Conservation (phyloP, 2,888 invertebrate species). For the Gastrophysa polygoni region DNA sequence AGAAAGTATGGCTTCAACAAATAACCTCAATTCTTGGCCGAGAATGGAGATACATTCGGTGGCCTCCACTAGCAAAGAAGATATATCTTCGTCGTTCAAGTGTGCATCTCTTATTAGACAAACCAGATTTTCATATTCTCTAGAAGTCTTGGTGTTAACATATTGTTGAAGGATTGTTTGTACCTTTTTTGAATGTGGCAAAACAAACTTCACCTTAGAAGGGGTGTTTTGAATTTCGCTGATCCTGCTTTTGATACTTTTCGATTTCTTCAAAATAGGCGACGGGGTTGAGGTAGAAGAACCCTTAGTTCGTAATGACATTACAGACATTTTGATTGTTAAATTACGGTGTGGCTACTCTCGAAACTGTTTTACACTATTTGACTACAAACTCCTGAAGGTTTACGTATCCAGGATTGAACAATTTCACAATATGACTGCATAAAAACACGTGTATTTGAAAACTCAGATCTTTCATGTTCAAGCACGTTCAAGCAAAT, state of each 20-base stretch:
- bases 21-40: conserved; percentile 62
- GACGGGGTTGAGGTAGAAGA: conserved; percentile 32
- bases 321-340: conserved; percentile 33
- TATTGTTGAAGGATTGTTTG: conserved; percentile 59
- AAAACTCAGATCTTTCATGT: too few relatives aligned
- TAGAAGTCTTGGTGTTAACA: conserved; percentile 53
- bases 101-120: conserved; percentile 60
- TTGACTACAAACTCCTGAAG: too few relatives aligned
- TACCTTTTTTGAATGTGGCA: conserved; percentile 59
- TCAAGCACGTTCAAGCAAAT: too few relatives aligned
- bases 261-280: conserved; percentile 46
- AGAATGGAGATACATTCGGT: conserved; percentile 65
- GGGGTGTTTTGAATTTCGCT: conserved; percentile 38
- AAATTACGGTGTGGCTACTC: too few relatives aligned
- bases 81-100: conserved; percentile 64
- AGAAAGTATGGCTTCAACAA: conserved; percentile 67
- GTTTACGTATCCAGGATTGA: too few relatives aligned
- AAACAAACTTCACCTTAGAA: conserved; percentile 57
- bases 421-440: too few relatives aligned
- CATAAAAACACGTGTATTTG: too few relatives aligned
- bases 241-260: conserved; percentile 37
- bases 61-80: conserved; percentile 63
- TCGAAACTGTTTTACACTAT: too few relatives aligned
- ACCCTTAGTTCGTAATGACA: conserved; percentile 24
- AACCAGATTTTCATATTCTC: conserved; percentile 62